Percentiles rank a stretch among this genome's conserved stretches.
Evolutionary conservation across 2,113 vertebrate genomes (phyloP).

Genomic region (Dromas ardeola): DNA sequence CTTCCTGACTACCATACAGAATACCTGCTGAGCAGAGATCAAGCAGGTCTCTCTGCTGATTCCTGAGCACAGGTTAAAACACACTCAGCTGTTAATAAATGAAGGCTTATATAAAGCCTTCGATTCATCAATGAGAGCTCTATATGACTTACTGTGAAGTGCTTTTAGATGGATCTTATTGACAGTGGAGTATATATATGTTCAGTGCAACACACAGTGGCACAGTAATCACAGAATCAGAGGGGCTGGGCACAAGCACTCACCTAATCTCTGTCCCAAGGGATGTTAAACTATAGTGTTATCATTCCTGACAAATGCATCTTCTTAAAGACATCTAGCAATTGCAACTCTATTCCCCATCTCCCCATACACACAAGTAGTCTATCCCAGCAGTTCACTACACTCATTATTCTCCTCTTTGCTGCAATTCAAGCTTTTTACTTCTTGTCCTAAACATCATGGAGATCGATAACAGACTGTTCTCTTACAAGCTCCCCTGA

Average conservation of each 20-base stretch:
- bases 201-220: not conserved
- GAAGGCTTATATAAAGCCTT: not conserved
- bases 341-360: not conserved
- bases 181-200: not conserved
- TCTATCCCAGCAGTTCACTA: not conserved
- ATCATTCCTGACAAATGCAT: not conserved
- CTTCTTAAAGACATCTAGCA: not conserved
- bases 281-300: not conserved
- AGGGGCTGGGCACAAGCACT: not conserved
- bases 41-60: not conserved
- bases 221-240: not conserved
- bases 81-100: not conserved
- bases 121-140: not conserved
- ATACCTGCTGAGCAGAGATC: conserved; percentile 38
- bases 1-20: conserved; percentile 35
- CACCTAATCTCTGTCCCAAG: not conserved
- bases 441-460: not conserved
- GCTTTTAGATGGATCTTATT: not conserved
- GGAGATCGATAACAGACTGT: not conserved
- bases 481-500: not conserved
- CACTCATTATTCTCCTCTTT: not conserved
- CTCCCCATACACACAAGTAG: not conserved
- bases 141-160: not conserved
- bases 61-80: not conserved
- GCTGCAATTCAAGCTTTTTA: not conserved